These are phyloP conservation scores for Hiodon alosoides DNA, from an alignment of 2,113 vertebrate genomes.

Conservation along the genomic window DNA sequence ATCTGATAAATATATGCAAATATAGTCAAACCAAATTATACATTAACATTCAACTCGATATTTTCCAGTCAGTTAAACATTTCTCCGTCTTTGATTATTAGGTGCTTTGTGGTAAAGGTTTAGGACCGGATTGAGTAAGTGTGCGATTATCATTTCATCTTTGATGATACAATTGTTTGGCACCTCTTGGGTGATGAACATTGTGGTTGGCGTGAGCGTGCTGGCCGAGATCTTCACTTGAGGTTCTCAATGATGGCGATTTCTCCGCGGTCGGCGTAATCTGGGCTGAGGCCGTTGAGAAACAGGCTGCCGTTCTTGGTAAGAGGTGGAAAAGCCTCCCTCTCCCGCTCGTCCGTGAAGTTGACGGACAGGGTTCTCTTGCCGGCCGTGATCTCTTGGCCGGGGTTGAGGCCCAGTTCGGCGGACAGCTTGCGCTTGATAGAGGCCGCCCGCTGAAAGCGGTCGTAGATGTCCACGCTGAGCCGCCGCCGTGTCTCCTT, in stretches of 20 bases:
- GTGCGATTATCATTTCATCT: conserved; percentile 14
- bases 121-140: background rate
- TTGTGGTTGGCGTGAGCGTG: conserved; percentile 25
- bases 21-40: conserved; percentile 1
- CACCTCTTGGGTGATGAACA: conserved; percentile 56
- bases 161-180: conserved; percentile 29
- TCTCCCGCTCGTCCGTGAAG: conserved; percentile 69
- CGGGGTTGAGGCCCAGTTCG: conserved; percentile 78
- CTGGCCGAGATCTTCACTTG: conserved; percentile 60
- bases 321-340: conserved; percentile 57
- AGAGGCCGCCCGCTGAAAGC: conserved; percentile 91
- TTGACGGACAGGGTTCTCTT: conserved; percentile 89
- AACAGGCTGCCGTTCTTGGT: conserved; percentile 85
- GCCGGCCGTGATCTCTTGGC: conserved; percentile 86
- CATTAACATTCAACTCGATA: background rate
- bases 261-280: conserved; percentile 76
- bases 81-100: background rate
- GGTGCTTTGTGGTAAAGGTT: background rate
- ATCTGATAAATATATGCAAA: background rate
- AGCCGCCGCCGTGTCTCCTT: conserved; percentile 92
- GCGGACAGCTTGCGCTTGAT: conserved; percentile 94
- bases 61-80: background rate
- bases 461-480: conserved; percentile 96
- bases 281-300: conserved; percentile 91
- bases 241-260: conserved; percentile 83